Evolutionary conservation across 2,888 invertebrate genomes (phyloP), one percentile per base, ranked within the genome.

Genomic region (Tetranychus piercei): DNA sequence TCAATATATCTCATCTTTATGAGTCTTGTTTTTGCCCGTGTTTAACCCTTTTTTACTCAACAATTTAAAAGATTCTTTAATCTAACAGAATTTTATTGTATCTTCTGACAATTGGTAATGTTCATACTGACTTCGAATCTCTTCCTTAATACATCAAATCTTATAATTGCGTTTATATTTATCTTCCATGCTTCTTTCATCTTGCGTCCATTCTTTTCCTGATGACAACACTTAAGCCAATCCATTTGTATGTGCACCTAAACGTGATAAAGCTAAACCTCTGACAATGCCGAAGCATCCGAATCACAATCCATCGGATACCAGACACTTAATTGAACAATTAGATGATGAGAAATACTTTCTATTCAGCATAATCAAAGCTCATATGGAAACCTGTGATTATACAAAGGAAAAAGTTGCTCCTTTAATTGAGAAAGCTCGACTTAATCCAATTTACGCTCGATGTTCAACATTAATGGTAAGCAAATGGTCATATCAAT

Each of bases 331-430:
- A 55, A 55, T 15, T 55, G 55, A 55, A 67, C 67, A 67, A 67
- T 67, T 67, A 67, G 67, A n/a, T 67, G 67, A 22, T 67, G 67
- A 67, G 8, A 67, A 67, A 67, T 67, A 22, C n/a, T 67, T 67
- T 67, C 23, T 67, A 55, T 86, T 91, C 79, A 88, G 90, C 72
- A 93, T 97, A 78, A 88, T 96, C 80, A 87, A 91, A 79, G 94
- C 95, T 55, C 95, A 96, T 84, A 87, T 92, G 81, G 93, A 94
- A 84, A 95, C 95, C 80, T 95, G 94, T 86, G 94, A 94, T 83
- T 94, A 94, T 84, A 94, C 95, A 80, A 88, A 90, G 80, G 92
- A 93, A 81, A 93, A 93, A 83, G 91, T 94, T 79, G 89, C 90
- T 77, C 88, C 90, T 74, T 90, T 93, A 87, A 87, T 92, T 80